Evolutionary conservation across 2,888 invertebrate species (phyloP).

Genomic region (Ophion obscuratus): DNA sequence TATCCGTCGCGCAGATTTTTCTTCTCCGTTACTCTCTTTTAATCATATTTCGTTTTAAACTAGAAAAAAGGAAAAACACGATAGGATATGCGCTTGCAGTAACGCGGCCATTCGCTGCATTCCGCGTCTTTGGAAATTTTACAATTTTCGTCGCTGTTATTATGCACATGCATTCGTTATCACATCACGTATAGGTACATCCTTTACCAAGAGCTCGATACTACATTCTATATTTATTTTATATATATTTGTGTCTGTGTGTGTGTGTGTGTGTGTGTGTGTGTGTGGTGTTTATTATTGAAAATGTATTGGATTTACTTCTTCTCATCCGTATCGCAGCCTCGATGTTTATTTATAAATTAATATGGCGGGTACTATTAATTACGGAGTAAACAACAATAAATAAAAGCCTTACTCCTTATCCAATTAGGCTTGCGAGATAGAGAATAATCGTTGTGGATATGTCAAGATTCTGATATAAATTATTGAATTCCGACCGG

Average conservation of each 20-base stretch:
- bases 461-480: conserved; percentile 63
- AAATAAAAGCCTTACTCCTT: conserved; percentile 18
- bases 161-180: conserved; percentile 60
- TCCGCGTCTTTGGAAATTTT: neutral
- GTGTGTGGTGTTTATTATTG: conserved; percentile 7
- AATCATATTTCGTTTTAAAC: conserved; percentile 5
- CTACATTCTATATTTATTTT: conserved; percentile 52
- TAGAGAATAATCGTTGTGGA: conserved; percentile 54
- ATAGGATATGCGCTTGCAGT: conserved; percentile 32
- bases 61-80: conserved; percentile 8
- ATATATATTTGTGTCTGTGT: neutral
- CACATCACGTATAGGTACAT: conserved; percentile 67
- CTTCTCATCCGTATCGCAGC: neutral
- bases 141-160: conserved; percentile 20
- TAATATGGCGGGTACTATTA: neutral
- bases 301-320: conserved; percentile 22
- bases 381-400: neutral
- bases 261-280: neutral
- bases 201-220: conserved; percentile 66
- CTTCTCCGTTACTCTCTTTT: conserved; percentile 5
- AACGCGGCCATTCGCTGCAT: neutral
- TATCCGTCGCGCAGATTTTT: conserved; percentile 31
- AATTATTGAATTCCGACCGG: conserved; percentile 45
- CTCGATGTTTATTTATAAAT: conserved; percentile 11
- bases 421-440: conserved; percentile 29